Evolutionary conservation across 2,113 vertebrate genomes (phyloP).

Genomic region (Rhinoderma darwinii): DNA sequence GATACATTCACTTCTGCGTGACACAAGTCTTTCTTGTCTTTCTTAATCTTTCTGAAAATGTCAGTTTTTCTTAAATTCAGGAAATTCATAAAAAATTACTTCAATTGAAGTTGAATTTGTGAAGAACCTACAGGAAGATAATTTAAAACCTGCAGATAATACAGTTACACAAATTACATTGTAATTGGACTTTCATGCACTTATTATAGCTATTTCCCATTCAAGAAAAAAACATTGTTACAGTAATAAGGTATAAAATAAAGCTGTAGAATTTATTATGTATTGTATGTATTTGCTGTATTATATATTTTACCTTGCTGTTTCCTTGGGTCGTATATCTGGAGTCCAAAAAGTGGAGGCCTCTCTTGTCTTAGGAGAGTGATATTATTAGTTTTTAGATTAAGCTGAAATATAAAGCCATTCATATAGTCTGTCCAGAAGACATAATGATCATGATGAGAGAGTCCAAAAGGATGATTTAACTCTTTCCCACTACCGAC

Average conservation of each 20-base stretch:
- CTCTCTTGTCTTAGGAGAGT: constrained; percentile 88
- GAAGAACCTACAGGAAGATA: constrained; percentile 37
- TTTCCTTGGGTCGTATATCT: constrained; percentile 91
- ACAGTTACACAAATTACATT: constrained; percentile 10
- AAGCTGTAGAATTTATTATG: no score
- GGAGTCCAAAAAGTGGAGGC: constrained; percentile 92
- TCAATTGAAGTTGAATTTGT: not conserved
- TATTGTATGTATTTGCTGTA: not conserved
- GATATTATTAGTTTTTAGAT: constrained; percentile 86
- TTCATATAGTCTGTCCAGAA: constrained; percentile 99
- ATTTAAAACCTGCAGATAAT: constrained; percentile 17
- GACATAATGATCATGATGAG: constrained; percentile 88
- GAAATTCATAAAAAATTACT: not conserved
- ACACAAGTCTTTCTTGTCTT: not conserved
- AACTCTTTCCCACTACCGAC: constrained; percentile 94
- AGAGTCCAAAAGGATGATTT: constrained; percentile 96
- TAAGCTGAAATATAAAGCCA: constrained; percentile 94
- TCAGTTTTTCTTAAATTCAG: not conserved
- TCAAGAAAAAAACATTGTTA: not conserved
- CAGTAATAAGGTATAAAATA: constrained; percentile 28
- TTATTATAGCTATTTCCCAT: not conserved
- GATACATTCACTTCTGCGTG: not conserved
- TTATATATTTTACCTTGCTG: constrained; percentile 83
- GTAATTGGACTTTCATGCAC: constrained; percentile 24
- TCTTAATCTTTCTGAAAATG: constrained; percentile 1